Percentiles rank a stretch among this genome's conserved stretches.
phyloP scores from a whole-genome alignment of 2,888 invertebrate genomes.

The Catonia carolina region DNA sequence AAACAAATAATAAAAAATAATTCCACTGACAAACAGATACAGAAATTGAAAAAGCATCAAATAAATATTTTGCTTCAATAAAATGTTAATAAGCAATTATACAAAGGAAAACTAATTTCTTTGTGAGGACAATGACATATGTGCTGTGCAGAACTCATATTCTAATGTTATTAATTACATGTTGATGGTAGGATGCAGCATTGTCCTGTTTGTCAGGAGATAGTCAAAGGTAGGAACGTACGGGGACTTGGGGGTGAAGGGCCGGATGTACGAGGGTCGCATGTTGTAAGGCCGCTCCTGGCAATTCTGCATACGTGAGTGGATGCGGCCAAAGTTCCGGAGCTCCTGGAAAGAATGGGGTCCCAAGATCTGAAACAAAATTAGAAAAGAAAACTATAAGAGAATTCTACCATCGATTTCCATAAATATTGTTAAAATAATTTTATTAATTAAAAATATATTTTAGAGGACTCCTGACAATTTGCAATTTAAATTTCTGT shows the following conservation, averaged over 20 bases:
- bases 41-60: no score
- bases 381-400: no score
- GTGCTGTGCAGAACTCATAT: no score
- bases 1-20: no score
- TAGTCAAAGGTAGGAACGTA: conserved; percentile 96
- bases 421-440: no score
- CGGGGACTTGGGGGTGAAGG: conserved; percentile 95
- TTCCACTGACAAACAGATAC: no score
- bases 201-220: conserved; percentile 53
- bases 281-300: conserved; percentile 65
- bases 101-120: conserved; percentile 21
- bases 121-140: no score
- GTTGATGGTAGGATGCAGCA: conserved; percentile 37
- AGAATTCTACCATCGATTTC: no score
- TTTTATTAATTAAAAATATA: no score
- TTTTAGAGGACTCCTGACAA: no score
- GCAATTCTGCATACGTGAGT: conserved; percentile 78
- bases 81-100: conserved; percentile 18
- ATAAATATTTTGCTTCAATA: neutral
- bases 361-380: conserved; percentile 73
- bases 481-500: no score
- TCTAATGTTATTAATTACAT: conserved; percentile 34
- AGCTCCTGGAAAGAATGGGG: conserved; percentile 91
- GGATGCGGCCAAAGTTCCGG: conserved; percentile 94
- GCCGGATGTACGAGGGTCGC: conserved; percentile 92